Percentiles rank a stretch among this genome's conserved stretches.
Evolutionary conservation across 2,888 invertebrate genomes (phyloP).

Genomic region (Pandemis corylana): DNA sequence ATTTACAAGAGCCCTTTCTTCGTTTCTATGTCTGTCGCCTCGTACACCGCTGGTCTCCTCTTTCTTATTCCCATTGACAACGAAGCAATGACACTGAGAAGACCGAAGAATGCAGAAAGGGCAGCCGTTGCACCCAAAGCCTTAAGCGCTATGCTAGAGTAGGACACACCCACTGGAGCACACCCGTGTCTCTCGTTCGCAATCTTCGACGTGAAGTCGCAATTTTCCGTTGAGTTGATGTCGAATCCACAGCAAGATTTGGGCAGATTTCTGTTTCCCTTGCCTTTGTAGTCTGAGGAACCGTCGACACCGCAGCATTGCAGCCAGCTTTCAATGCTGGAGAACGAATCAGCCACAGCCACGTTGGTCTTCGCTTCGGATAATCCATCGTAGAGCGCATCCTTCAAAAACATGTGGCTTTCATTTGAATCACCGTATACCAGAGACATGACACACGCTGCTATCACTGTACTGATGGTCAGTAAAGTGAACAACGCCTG

Average conservation of each 20-base stretch:
- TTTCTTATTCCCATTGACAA: slow-evolving; percentile 19
- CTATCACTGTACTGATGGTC: slow-evolving; percentile 14
- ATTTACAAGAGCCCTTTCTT: slow-evolving; percentile 39
- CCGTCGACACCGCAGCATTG: slow-evolving; percentile 34
- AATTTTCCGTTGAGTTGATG: background rate
- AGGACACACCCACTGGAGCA: slow-evolving; percentile 12
- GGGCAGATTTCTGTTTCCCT: background rate
- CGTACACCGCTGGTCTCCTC: slow-evolving; percentile 25
- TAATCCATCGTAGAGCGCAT: slow-evolving; percentile 28
- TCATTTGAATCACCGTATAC: slow-evolving; percentile 15
- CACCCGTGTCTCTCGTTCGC: slow-evolving; percentile 37
- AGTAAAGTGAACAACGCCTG: slow-evolving; percentile 25
- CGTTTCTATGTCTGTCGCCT: slow-evolving; percentile 37
- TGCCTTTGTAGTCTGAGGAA: slow-evolving; percentile 15
- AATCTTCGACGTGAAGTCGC: slow-evolving; percentile 27
- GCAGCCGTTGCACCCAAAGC: slow-evolving; percentile 16
- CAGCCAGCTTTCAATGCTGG: slow-evolving; percentile 27
- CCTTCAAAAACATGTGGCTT: slow-evolving; percentile 20
- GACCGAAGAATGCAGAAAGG: slow-evolving; percentile 24
- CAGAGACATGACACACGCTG: slow-evolving; percentile 11
- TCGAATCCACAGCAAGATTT: slow-evolving; percentile 32
- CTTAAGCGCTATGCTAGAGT: slow-evolving; percentile 14
- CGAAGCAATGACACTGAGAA: slow-evolving; percentile 28
- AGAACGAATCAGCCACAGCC: slow-evolving; percentile 2
- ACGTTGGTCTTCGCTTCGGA: slow-evolving; percentile 27